Base-by-base conservation (phyloP, 2,888 invertebrate species). In the Heliconius ismenius region DNA sequence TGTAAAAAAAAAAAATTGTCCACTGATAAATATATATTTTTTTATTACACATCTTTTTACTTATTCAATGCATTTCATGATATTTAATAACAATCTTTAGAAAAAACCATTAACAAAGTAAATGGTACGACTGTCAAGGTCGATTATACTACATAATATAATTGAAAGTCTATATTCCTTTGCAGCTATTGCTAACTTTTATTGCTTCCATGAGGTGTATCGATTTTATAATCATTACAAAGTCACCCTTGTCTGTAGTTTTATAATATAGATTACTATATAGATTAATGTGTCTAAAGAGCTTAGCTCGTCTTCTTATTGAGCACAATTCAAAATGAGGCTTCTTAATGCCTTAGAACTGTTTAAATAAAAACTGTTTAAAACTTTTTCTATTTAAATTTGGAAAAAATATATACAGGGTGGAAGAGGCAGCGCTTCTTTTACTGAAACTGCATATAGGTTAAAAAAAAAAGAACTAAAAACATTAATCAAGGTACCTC, bases 271-370 rank as follows among this genome's bases (percentile, higher is more conserved):
- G 63, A 75, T 69, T 69, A 60, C 26, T 63, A 73, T 75, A 79
- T 77, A 79, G 73, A 75, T 77, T 77, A 77, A 76, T 36, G 58
- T 54, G 74, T 74, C 68, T 76, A 76, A 74, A 79, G 77, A 77
- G 79, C 77, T 81, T 81, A 78, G 63, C 77, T 73, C 69, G 70
- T 78, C 77, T 75, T 63, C 76, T 79, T 79, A 81, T 79, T 78
- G 78, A 81, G 68, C 73, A 78, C 79, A 78, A 79, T 81, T 78
- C 76, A 65, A 28, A 76, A 80, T 78, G 78, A 81, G 82, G 82
- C 82, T 82, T 82, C 82, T 65, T 76, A 81, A 82, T 82, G 79
- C 80, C 74, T 79, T 78, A 79, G n/a, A 82, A 79, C 79, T 78
- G 77, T 73, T 77, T 79, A 70, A 13, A 58, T 60, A n/a, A n/a